Base-by-base conservation (phyloP, 1,140 invertebrate genomes). In the Drosophila varians region DNA sequence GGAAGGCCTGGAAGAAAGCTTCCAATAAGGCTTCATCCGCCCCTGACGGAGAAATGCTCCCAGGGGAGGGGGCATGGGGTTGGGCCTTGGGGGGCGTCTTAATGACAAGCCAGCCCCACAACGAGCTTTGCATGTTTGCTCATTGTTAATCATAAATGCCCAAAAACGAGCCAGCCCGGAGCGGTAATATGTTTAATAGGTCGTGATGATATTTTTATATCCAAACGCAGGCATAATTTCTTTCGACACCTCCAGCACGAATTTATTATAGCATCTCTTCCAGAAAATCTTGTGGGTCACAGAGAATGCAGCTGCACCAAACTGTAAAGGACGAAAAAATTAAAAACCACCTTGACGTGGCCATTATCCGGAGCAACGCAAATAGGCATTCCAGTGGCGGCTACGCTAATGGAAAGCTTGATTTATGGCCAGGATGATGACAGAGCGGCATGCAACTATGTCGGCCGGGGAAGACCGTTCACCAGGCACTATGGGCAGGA, bases 61-160 rank as follows among this genome's bases (percentile, higher is more conserved):
- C 9, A n/a, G n/a, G n/a, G n/a, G n/a, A n/a, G n/a, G 28, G 28
- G 9, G 9, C 28, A 11, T 11, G 28, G n/a, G n/a, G n/a, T 3
- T 31, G 28, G 28, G 28, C 28, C 9, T 11, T 9, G 28, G 18
- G 43, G 23, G 26, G 42, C 46, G 16, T 52, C 49, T 65, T 86
- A 86, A 86, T 84, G 80, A 80, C 76, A 74, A 64, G 54, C 49
- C 47, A 25, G 18, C 49, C 36, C 72, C 74, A 74, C 71, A 86
- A 58, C 71, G 52, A 57, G 54, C 80, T 68, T 84, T 86, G 79
- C 79, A 84, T 84, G 79, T 86, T 86, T 72, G 71, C 76, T 62
- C 46, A 84, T 55, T 86, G 80, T 84, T 84, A 84, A 84, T 84
- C 79, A 84, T 84, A 84, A 74, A 80, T 73, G 79, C 71, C 53